Conservation (phyloP, 2,113 vertebrate genomes). For the Plectropomus leopardus region DNA sequence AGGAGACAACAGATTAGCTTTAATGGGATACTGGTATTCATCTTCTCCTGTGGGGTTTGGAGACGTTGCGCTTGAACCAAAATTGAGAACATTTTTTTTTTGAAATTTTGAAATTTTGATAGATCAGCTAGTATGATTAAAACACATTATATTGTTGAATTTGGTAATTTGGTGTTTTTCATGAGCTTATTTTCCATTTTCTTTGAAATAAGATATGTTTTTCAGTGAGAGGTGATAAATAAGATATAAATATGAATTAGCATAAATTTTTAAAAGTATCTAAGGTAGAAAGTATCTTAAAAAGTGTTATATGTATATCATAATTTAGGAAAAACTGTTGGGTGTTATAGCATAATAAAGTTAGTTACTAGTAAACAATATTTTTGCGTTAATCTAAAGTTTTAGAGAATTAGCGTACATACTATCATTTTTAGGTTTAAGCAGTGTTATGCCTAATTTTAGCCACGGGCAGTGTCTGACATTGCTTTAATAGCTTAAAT, state of each 20-base stretch:
- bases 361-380: not conserved
- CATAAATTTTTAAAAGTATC: not conserved
- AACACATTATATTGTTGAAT: not conserved
- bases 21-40: slow-evolving; percentile 44
- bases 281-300: not conserved
- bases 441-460: not conserved
- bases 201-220: not conserved
- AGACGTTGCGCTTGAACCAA: not conserved
- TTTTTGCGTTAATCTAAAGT: not conserved
- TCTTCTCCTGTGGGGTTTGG: slow-evolving; percentile 34
- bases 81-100: slow-evolving; percentile 2
- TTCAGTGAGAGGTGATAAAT: not conserved
- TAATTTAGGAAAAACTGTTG: not conserved
- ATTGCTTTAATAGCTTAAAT: not conserved
- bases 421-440: not conserved
- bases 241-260: too few species aligned
- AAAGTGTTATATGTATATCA: not conserved
- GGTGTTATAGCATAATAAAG: not conserved
- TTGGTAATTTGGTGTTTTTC: not conserved
- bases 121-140: not conserved
- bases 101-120: not conserved
- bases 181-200: not conserved
- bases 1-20: slow-evolving; percentile 64
- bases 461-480: not conserved
- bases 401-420: not conserved